A percentile compares a stretch with the other conserved stretches of the same genome.
These are phyloP conservation scores for Aurelia sp. DNA, from an alignment of 30 jellyfish, hydroid and myxozoan species.

Conservation along the genomic window DNA sequence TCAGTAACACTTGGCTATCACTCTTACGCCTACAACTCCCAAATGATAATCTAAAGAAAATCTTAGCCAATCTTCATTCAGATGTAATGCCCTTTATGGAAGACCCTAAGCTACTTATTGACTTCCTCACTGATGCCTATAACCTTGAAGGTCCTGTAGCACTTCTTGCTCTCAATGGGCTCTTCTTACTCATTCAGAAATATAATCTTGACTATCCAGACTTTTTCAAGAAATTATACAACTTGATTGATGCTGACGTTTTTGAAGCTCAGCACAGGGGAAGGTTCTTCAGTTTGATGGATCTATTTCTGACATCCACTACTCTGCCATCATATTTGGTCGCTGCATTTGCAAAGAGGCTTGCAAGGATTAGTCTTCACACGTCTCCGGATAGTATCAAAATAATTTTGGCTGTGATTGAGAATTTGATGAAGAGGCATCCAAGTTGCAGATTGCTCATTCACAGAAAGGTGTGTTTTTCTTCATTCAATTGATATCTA, in stretches of 20 bases:
- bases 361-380: constrained; percentile 81
- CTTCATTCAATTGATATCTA: too few relatives aligned
- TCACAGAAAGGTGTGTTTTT: constrained; percentile 64
- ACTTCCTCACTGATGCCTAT: constrained; percentile 90
- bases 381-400: constrained; percentile 77
- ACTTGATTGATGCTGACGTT: constrained; percentile 54
- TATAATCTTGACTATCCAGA: constrained; percentile 93
- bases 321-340: constrained; percentile 95
- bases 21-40: constrained; percentile 66
- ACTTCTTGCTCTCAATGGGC: constrained; percentile 91
- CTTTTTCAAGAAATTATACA: constrained; percentile 88
- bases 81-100: constrained; percentile 79
- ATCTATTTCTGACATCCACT: constrained; percentile 88
- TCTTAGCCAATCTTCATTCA: constrained; percentile 78
- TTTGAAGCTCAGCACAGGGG: constrained; percentile 67
- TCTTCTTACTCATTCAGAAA: constrained; percentile 74
- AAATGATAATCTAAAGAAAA: constrained; percentile 44
- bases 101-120: constrained; percentile 89
- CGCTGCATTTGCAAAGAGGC: constrained; percentile 88
- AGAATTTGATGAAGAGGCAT: constrained; percentile 82
- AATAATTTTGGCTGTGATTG: constrained; percentile 69
- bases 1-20: constrained; percentile 77
- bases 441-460: constrained; percentile 89
- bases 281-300: constrained; percentile 75
- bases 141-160: constrained; percentile 89